A percentile compares a stretch with the other conserved stretches of the same genome.
These are phyloP conservation scores for Drosophila macrothrix DNA, from an alignment of 2,888 invertebrate genomes.

Conservation along the genomic window DNA sequence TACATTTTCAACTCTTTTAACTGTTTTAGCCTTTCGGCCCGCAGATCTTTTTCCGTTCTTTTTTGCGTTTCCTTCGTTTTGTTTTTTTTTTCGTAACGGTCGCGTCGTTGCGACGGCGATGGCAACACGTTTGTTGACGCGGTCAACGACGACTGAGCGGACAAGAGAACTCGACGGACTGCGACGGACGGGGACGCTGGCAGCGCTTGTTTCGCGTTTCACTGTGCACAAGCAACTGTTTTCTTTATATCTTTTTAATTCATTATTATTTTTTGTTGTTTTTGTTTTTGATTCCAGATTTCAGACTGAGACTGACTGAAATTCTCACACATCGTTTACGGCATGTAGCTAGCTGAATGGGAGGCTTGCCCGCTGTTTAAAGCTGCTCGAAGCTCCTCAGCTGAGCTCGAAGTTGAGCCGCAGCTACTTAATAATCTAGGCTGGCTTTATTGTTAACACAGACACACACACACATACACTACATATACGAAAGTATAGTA, in stretches of 20 bases:
- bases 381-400: conserved; percentile 39
- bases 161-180: conserved; percentile 28
- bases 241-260: conserved; percentile 36
- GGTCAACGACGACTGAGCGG: conserved; percentile 37
- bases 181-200: conserved; percentile 40
- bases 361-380: conserved; percentile 47
- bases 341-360: conserved; percentile 12
- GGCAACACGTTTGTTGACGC: conserved; percentile 52
- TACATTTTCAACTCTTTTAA: conserved; percentile 52
- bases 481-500: neutral
- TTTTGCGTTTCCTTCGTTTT: neutral
- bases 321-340: conserved; percentile 58
- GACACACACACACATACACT: conserved; percentile 1
- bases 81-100: conserved; percentile 48
- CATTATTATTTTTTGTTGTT: conserved; percentile 34
- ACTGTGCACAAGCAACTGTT: conserved; percentile 74
- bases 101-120: conserved; percentile 42
- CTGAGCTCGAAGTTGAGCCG: conserved; percentile 11
- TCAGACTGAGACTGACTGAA: conserved; percentile 56
- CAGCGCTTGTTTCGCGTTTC: conserved; percentile 71
- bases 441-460: conserved; percentile 34
- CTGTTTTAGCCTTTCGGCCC: conserved; percentile 27
- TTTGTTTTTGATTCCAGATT: conserved; percentile 29
- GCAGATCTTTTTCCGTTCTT: conserved; percentile 21
- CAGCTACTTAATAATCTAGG: conserved; percentile 53